phyloP scores from a whole-genome alignment of 2,797 vertebrate genomes.

The Clarias laeviceps region DNA sequence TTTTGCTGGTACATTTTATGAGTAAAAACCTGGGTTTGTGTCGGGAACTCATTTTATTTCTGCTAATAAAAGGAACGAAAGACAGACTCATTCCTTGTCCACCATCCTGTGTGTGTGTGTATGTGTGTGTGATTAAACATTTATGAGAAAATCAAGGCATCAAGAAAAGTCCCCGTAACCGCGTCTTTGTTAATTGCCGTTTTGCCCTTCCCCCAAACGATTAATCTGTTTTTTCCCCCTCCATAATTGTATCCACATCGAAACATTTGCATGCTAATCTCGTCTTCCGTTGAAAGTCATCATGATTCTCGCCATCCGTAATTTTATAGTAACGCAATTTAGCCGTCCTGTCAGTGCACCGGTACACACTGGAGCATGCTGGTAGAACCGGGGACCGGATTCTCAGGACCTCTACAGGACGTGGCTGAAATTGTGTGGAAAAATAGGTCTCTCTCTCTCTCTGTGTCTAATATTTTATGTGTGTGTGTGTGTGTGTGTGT shows the following conservation, averaged over 20 bases:
- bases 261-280: constrained; percentile 39
- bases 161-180: constrained; percentile 18
- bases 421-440: background rate
- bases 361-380: background rate
- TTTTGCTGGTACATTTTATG: background rate
- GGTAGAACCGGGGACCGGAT: background rate
- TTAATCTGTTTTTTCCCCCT: background rate
- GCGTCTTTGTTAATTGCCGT: constrained; percentile 30
- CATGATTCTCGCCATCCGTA: constrained; percentile 7
- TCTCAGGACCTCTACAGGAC: background rate
- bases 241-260: constrained; percentile 19
- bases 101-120: constrained; percentile 12
- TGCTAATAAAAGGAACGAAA: constrained; percentile 8
- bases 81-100: constrained; percentile 16
- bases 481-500: background rate
- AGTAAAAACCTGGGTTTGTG: background rate
- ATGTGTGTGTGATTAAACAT: constrained; percentile 34
- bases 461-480: too few relatives aligned
- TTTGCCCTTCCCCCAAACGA: constrained; percentile 16
- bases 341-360: background rate
- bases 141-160: constrained; percentile 42
- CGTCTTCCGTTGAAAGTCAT: constrained; percentile 13
- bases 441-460: too few relatives aligned
- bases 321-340: constrained; percentile 23
- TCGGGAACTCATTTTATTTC: background rate